Conservation (phyloP, 23 tunicate genomes). For the Trididemnum clinides region DNA sequence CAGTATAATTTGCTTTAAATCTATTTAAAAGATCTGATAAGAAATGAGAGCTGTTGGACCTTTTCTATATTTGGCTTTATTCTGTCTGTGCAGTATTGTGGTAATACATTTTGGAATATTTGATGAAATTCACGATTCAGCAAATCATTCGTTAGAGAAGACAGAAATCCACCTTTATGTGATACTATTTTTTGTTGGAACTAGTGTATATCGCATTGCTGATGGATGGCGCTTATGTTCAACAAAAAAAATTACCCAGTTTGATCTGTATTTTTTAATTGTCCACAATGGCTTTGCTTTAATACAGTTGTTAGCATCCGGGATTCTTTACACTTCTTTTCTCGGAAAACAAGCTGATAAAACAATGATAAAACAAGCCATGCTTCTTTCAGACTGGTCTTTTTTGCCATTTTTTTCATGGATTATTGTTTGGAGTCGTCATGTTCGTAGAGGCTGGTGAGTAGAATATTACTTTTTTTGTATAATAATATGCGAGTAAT, state of each 20-base stretch:
- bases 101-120: conserved; percentile 18
- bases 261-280: conserved; percentile 54
- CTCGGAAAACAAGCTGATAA: neutral
- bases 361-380: neutral
- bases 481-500: too few relatives aligned
- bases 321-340: neutral
- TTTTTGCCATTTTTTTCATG: conserved; percentile 64
- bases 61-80: conserved; percentile 11
- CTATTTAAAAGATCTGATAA: too few relatives aligned
- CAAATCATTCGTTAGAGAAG: too few relatives aligned
- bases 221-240: conserved; percentile 14
- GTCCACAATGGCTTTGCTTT: conserved; percentile 55
- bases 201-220: conserved; percentile 35
- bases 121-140: neutral
- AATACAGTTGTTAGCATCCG: conserved; percentile 32
- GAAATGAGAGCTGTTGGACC: neutral
- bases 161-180: neutral
- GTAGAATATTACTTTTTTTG: too few relatives aligned
- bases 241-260: conserved; percentile 45
- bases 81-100: neutral
- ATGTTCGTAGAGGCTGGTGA: conserved; percentile 82
- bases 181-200: conserved; percentile 15
- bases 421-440: conserved; percentile 78
- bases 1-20: too few relatives aligned
- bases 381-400: conserved; percentile 58